Evolutionary conservation across 2,797 vertebrate genomes (phyloP).

Genomic region (Pelodytes ibericus): DNA sequence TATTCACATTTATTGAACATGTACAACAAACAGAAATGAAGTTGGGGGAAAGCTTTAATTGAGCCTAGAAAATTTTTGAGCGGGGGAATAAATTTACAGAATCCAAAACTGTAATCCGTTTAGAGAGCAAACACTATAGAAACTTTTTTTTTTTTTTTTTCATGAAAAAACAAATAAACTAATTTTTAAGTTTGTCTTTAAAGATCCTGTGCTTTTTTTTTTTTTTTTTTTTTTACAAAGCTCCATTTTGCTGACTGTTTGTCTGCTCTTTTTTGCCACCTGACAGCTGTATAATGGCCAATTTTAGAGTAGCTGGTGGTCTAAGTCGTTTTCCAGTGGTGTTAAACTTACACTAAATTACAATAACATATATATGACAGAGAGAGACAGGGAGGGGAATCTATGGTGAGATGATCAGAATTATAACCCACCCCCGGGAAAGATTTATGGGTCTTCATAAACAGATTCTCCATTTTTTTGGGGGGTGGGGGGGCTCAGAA

Average conservation of each 20-base stretch:
- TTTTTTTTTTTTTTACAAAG: background rate
- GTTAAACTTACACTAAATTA: conserved; percentile 20
- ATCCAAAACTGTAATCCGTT: too few relatives aligned
- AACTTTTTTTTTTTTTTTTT: too few relatives aligned
- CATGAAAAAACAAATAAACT: too few relatives aligned
- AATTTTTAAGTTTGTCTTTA: too few relatives aligned
- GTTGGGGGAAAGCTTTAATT: too few relatives aligned
- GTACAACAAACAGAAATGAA: too few relatives aligned
- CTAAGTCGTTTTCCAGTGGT: background rate
- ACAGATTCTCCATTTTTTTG: background rate
- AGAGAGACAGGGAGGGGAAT: background rate
- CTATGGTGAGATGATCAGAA: background rate
- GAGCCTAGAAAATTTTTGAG: too few relatives aligned
- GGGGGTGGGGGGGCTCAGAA: background rate
- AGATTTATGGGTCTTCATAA: background rate
- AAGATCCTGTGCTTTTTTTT: too few relatives aligned
- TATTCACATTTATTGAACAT: too few relatives aligned
- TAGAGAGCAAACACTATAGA: too few relatives aligned
- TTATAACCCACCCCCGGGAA: background rate
- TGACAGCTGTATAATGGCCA: conserved; percentile 19
- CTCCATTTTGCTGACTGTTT: background rate
- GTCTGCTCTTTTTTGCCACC: background rate
- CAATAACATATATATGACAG: conserved; percentile 12
- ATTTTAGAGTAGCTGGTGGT: conserved; percentile 17
- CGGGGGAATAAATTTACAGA: too few relatives aligned